Conservation (phyloP, 1,140 invertebrate species). For the Meteorus sp. region DNA sequence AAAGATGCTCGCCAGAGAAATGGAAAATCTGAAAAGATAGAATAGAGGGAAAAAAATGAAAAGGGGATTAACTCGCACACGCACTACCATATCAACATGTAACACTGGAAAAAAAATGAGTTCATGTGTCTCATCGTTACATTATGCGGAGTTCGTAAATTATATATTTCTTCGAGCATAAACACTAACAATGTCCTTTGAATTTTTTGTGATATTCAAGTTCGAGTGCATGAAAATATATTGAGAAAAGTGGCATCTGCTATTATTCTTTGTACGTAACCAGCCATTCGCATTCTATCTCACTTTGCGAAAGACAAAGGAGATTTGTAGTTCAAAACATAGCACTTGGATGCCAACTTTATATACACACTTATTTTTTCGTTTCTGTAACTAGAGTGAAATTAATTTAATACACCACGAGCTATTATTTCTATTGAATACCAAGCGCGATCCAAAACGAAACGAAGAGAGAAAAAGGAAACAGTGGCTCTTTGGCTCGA, state of each 20-base stretch:
- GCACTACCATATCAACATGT: background rate
- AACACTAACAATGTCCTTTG: too few species aligned
- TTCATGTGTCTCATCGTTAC: too few species aligned
- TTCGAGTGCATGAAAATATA: background rate
- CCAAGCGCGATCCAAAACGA: background rate
- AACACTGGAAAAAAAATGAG: too few species aligned
- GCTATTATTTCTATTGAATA: constrained; percentile 10
- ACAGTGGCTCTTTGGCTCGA: background rate
- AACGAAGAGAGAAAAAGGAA: constrained; percentile 14
- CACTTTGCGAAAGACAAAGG: background rate
- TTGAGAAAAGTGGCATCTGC: background rate
- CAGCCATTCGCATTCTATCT: too few species aligned
- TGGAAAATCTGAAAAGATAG: background rate
- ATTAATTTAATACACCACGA: constrained; percentile 14
- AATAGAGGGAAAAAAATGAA: background rate
- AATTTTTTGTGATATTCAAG: constrained; percentile 6
- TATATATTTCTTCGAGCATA: constrained; percentile 1
- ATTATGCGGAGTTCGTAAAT: background rate
- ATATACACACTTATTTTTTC: constrained; percentile 12
- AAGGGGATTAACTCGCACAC: background rate
- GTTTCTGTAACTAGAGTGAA: constrained; percentile 13
- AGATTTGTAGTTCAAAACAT: constrained; percentile 8
- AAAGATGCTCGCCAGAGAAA: constrained; percentile 1
- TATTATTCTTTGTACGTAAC: background rate
- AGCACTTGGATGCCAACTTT: background rate